A percentile compares a stretch with the other conserved stretches of the same genome.
Evolutionary conservation across 2,797 vertebrate genomes (phyloP).

Genomic region (Philypnodon macrostomus): DNA sequence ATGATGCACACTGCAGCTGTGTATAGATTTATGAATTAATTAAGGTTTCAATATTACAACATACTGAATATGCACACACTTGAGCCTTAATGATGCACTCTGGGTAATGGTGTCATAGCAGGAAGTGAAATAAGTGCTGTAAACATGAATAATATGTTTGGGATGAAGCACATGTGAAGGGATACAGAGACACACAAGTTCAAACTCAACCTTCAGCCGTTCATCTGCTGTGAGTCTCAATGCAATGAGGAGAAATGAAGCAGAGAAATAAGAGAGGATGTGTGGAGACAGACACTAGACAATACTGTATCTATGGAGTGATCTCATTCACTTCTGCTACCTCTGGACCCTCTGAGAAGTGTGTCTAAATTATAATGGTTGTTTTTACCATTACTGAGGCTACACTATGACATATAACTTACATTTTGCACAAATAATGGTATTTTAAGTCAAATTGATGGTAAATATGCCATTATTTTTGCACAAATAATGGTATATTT

Average conservation of each 20-base stretch:
- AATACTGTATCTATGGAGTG: too few relatives aligned
- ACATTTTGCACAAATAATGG: too few relatives aligned
- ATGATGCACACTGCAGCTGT: constrained; percentile 5
- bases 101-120: constrained; percentile 44
- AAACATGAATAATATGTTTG: constrained; percentile 43
- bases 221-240: background rate
- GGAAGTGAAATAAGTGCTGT: constrained; percentile 35
- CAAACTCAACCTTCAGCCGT: background rate
- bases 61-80: constrained; percentile 39
- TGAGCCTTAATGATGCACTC: constrained; percentile 40
- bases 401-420: too few relatives aligned
- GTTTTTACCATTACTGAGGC: too few relatives aligned
- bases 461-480: too few relatives aligned
- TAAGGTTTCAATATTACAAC: constrained; percentile 50
- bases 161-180: constrained; percentile 8
- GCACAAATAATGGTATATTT: too few relatives aligned
- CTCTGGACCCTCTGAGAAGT: too few relatives aligned
- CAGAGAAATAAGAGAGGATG: background rate
- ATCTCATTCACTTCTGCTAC: too few relatives aligned
- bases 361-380: too few relatives aligned
- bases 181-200: background rate
- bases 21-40: constrained; percentile 54
- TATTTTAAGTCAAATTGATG: too few relatives aligned
- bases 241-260: background rate
- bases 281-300: background rate